These are phyloP conservation scores for Tupiocoris notatus DNA, from an alignment of 2,888 invertebrate species.

Conservation along the genomic window DNA sequence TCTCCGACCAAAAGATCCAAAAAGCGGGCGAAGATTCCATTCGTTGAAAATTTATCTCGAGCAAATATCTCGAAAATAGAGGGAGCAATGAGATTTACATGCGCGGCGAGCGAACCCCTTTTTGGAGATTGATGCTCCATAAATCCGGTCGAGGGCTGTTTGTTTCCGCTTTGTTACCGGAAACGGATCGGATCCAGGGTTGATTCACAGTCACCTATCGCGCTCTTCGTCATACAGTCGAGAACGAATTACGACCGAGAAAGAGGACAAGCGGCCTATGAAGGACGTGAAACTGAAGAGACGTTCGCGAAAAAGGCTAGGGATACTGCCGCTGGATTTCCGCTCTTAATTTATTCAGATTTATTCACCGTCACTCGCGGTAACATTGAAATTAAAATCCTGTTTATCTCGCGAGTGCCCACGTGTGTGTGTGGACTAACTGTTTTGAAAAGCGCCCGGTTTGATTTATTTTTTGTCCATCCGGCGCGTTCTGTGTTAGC, in stretches of 20 bases:
- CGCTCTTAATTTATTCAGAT: conserved; percentile 32
- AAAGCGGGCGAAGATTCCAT: neutral
- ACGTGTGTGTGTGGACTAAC: neutral
- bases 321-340: neutral
- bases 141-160: conserved; percentile 24
- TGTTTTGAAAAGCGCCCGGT: conserved; percentile 24
- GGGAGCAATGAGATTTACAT: neutral
- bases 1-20: no score
- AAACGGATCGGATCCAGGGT: conserved; percentile 3
- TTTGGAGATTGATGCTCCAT: conserved; percentile 27
- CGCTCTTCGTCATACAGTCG: neutral
- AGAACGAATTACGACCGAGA: neutral
- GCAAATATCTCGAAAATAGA: neutral
- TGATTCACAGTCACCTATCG: neutral
- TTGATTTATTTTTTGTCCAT: conserved; percentile 14
- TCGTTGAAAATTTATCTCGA: neutral
- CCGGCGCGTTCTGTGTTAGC: no score
- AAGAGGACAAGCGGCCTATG: neutral
- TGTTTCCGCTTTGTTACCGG: conserved; percentile 10
- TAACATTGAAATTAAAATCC: conserved; percentile 34
- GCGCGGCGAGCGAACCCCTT: neutral
- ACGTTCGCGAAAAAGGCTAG: neutral
- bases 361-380: conserved; percentile 31
- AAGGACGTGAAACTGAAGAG: neutral
- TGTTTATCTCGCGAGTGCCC: conserved; percentile 13